Base-by-base conservation (phyloP, 2,113 vertebrate species). In the Cebidichthys violaceus region DNA sequence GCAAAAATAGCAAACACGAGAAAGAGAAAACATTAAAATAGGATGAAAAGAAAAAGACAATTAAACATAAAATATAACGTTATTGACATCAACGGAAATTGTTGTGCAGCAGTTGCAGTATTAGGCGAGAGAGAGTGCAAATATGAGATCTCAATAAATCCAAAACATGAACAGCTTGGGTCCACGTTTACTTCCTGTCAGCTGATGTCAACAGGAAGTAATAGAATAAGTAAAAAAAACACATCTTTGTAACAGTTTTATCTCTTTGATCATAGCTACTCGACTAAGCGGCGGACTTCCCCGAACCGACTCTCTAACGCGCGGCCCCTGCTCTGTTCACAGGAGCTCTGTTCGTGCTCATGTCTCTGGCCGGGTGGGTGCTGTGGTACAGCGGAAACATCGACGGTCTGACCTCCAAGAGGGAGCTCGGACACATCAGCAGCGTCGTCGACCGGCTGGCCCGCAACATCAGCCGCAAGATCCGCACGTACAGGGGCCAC, bases 381-480 rank as follows among this genome's bases (percentile, higher is more conserved):
- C 85, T 97, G 92, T 98, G 97, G 97, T 98, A 98, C 94, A 97
- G 95, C 0, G 97, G 97, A 14, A 98, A 98, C 93, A 96, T 97
- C 61, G 96, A 97, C n/a, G 95, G 94, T 14, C 90, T 95, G 81
- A 79, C 86, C 0, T 20, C 84, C 3, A 79, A 52, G 27, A 94
- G 92, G 75, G 94, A 95, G 73, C 75, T 93, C 50, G 92, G 94
- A 29, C 92, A 95, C 79, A 93, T 95, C 62, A 52, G 93, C 89
- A 92, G 81, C 24, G 93, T 92, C 0, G 93, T 96, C 15, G 95
- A 96, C 82, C 90, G 91, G 0, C 74, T 96, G 41, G 95, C 95
- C 0, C 94, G 94, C 31, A 95, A 65, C 37, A 93, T 96, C 61
- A 96, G 95, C 86, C 93, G 92, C 74, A 95, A 94, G 87, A 94